Conservation (phyloP, 2,888 invertebrate species). For the Eulithis testata region DNA sequence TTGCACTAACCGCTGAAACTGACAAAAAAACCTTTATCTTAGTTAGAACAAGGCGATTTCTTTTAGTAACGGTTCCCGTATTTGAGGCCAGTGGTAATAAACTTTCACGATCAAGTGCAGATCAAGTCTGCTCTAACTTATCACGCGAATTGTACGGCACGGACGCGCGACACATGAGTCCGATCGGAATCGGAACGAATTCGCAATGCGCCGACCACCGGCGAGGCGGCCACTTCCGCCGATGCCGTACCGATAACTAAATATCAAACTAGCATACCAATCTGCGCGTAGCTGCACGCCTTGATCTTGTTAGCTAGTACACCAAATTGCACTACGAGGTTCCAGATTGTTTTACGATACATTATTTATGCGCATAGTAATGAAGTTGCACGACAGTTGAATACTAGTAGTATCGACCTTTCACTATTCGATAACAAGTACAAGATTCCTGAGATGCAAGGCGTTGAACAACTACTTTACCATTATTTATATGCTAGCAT, state of each 20-base stretch:
- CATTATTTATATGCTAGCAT: neutral
- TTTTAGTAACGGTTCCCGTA: constrained; percentile 75
- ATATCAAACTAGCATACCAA: constrained; percentile 42
- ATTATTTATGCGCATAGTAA: constrained; percentile 20
- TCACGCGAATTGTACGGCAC: constrained; percentile 66
- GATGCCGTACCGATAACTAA: constrained; percentile 70
- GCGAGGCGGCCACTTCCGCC: constrained; percentile 64
- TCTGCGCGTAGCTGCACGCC: constrained; percentile 42
- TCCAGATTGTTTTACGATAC: constrained; percentile 21
- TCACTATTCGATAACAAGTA: constrained; percentile 15
- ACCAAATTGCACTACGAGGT: constrained; percentile 38
- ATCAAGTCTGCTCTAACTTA: constrained; percentile 61
- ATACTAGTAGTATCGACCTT: constrained; percentile 15
- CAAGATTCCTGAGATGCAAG: constrained; percentile 10
- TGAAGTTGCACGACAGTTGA: constrained; percentile 9
- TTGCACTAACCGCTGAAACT: constrained; percentile 51
- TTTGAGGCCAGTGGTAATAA: constrained; percentile 77
- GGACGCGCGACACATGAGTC: constrained; percentile 52
- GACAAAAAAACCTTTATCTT: constrained; percentile 57
- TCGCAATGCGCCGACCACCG: constrained; percentile 45
- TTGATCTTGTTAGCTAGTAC: constrained; percentile 47
- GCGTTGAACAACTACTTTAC: constrained; percentile 4
- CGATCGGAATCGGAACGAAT: constrained; percentile 53
- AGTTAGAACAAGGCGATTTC: constrained; percentile 65
- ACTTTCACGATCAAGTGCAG: constrained; percentile 82